These are phyloP conservation scores for Chalcis sispes DNA, from an alignment of 2,888 invertebrate species.

Conservation along the genomic window DNA sequence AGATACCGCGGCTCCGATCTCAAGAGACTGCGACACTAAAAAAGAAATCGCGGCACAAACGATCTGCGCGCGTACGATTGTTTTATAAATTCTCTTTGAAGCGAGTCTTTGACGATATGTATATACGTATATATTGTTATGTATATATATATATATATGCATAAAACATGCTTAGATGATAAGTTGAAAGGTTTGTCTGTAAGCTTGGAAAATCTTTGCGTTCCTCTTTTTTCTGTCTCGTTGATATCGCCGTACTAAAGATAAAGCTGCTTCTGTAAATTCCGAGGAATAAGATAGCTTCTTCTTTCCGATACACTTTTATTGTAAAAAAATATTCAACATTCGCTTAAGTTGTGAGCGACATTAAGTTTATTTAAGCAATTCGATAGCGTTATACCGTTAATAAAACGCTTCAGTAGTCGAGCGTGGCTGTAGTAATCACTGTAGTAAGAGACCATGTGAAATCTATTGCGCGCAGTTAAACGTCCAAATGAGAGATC, in stretches of 20 bases:
- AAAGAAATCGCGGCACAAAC: neutral
- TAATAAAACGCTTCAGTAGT: too few relatives aligned
- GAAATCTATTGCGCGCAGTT: neutral
- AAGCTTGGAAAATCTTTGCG: conserved; percentile 8
- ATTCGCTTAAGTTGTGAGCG: too few relatives aligned
- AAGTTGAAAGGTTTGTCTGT: conserved; percentile 18
- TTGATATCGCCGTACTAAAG: conserved; percentile 7
- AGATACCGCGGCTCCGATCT: neutral
- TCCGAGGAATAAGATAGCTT: neutral
- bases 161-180: conserved; percentile 14
- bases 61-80: too few relatives aligned
- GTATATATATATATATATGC: neutral
- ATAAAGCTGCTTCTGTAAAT: conserved; percentile 20
- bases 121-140: too few relatives aligned
- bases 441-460: too few relatives aligned
- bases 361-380: too few relatives aligned
- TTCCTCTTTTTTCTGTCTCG: neutral
- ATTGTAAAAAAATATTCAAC: too few relatives aligned
- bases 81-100: too few relatives aligned
- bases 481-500: neutral
- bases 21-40: conserved; percentile 20
- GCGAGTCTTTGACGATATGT: too few relatives aligned
- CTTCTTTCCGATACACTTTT: neutral
- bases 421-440: too few relatives aligned
- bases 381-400: too few relatives aligned